Evolutionary conservation across 2,113 vertebrate species (phyloP).

Genomic region (Toxotes chatareus): DNA sequence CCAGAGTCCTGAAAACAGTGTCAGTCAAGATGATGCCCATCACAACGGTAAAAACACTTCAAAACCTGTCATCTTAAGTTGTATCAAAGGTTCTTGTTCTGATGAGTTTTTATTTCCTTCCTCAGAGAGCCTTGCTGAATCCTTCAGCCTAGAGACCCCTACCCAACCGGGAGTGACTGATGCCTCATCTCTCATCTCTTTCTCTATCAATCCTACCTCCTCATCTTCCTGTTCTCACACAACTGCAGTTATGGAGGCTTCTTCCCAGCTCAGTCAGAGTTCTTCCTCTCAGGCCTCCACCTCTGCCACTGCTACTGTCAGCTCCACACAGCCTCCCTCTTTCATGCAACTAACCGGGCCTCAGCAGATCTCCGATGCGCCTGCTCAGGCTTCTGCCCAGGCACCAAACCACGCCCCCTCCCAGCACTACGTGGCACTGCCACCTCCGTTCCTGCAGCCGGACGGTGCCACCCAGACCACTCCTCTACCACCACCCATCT

Average conservation of each 20-base stretch:
- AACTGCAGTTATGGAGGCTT: constrained; percentile 83
- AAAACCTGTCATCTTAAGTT: not conserved
- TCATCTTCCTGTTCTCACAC: constrained; percentile 83
- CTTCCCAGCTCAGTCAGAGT: constrained; percentile 79
- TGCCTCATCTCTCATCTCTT: constrained; percentile 83
- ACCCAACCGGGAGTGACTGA: constrained; percentile 81
- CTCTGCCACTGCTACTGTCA: constrained; percentile 81
- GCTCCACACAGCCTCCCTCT: constrained; percentile 80
- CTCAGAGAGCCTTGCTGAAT: constrained; percentile 88
- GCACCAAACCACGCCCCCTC: constrained; percentile 72
- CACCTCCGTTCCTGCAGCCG: constrained; percentile 87
- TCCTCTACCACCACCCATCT: constrained; percentile 81
- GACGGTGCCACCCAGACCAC: constrained; percentile 78
- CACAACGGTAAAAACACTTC: constrained; percentile 83
- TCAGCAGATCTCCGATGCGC: constrained; percentile 89
- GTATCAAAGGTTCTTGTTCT: constrained; percentile 2
- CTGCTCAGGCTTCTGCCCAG: constrained; percentile 85
- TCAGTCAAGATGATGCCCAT: constrained; percentile 89
- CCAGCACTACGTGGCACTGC: constrained; percentile 86
- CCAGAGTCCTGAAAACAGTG: constrained; percentile 91
- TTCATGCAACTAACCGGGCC: constrained; percentile 85
- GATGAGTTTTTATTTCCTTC: not conserved
- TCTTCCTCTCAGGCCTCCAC: constrained; percentile 76
- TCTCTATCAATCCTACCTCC: constrained; percentile 82
- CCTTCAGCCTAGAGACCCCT: constrained; percentile 84